Conservation (phyloP, 2,888 invertebrate species). For the Cephus sareptanus region DNA sequence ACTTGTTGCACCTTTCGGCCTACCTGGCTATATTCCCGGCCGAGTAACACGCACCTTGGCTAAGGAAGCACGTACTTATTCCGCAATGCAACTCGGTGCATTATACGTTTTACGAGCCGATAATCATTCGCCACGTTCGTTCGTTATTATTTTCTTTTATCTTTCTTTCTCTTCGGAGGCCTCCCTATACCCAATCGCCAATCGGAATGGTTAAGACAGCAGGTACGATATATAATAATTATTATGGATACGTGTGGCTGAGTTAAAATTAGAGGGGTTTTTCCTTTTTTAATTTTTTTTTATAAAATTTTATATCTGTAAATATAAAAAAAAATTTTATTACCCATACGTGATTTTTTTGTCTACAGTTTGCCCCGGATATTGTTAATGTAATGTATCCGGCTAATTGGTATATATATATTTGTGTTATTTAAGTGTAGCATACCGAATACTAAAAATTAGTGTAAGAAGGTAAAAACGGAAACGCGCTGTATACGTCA, state of each 20-base stretch:
- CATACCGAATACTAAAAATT: background rate
- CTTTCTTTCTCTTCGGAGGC: background rate
- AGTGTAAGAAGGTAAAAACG: background rate
- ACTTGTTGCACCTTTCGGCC: background rate
- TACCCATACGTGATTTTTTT: background rate
- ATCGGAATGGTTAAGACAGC: background rate
- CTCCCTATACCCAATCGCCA: background rate
- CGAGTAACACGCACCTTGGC: background rate
- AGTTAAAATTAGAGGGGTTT: background rate
- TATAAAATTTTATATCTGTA: background rate
- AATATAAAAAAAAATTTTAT: background rate
- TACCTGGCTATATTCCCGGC: background rate
- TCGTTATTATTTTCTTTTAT: background rate
- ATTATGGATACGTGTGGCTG: background rate
- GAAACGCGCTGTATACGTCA: background rate
- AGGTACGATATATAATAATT: background rate
- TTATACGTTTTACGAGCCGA: background rate
- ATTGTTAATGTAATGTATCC: background rate
- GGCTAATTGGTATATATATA: background rate
- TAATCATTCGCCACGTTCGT: background rate
- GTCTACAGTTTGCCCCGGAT: background rate
- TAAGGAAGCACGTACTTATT: background rate
- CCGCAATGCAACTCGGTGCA: background rate
- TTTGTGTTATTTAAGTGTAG: background rate
- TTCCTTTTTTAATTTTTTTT: background rate